Base-by-base conservation (phyloP, 2,113 vertebrate species). In the Edolisoma coerulescens region DNA sequence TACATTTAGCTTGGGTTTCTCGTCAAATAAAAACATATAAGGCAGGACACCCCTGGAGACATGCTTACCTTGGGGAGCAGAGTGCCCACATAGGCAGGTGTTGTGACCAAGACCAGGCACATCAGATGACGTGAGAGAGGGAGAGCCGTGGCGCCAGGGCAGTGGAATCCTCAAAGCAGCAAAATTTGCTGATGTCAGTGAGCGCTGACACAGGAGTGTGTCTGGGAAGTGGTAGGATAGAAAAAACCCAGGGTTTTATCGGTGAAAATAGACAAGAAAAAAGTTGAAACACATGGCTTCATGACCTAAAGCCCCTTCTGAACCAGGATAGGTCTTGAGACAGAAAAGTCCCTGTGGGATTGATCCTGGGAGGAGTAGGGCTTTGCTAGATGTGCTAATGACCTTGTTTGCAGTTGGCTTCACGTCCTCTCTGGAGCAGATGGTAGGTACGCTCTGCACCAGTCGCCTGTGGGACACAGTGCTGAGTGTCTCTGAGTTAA, bases 241-340 rank as follows among this genome's bases (percentile, higher is more conserved):
- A 81, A 90, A 56, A 92, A 64, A 33, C 16, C 17, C 26, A 24
- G n/a, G 15, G 23, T 69, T 77, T 92, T 78, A 26, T 44, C 49
- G 10, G n/a, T 49, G 41, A 75, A 92, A 97, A 77, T 22, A 87
- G 56, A 52, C 35, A 89, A 70, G 54, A 12, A 84, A 89, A 52
- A 84, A 39, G 13, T 22, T 49, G 61, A 84, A 92, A 75, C 20
- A 33, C 30, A 37, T 21, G 20, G 8, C 23, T 90, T 76, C 19
- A 37, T 37, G 35, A 81, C 17, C 47, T 74, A 87, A 90, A 81
- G 30, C 22, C n/a, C 44, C 22, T 85, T 79, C 78, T 88, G 67
- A 83, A 63, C 20, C 32, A 57, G 67, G 47, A 54, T 5, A 61
- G 41, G 13, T 61, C 21, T n/a, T 60, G 28, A 85, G 69, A 57